A percentile compares a stretch with the other conserved stretches of the same genome.
Evolutionary conservation across 2,797 vertebrate species (phyloP).

Genomic region (Phataginus tetradactyla): DNA sequence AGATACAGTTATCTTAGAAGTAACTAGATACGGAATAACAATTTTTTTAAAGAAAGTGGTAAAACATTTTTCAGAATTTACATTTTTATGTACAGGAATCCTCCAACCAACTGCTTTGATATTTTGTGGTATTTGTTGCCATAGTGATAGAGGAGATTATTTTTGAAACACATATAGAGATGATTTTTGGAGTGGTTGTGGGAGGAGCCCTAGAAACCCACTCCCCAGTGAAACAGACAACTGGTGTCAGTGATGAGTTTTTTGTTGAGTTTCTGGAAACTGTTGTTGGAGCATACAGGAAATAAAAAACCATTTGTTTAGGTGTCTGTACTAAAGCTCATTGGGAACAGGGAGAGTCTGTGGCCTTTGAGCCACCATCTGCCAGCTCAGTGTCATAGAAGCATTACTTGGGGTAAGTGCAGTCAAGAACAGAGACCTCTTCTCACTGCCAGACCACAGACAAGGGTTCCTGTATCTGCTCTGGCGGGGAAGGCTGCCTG

Average conservation of each 20-base stretch:
- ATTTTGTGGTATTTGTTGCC: neutral
- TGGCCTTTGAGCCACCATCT: neutral
- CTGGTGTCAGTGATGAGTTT: neutral
- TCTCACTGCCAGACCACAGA: neutral
- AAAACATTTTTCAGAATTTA: neutral
- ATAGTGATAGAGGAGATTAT: neutral
- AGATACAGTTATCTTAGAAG: neutral
- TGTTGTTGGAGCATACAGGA: neutral
- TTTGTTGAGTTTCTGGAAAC: neutral
- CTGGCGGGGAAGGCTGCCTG: neutral
- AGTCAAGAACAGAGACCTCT: neutral
- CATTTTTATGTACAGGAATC: neutral
- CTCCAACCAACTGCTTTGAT: neutral
- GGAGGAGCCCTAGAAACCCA: neutral
- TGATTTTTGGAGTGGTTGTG: neutral
- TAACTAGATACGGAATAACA: neutral
- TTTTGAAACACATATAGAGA: neutral
- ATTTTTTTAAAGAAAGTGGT: neutral
- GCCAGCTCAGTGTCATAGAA: neutral
- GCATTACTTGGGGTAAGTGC: neutral
- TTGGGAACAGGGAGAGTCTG: neutral
- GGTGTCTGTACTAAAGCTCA: neutral
- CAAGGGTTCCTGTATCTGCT: neutral
- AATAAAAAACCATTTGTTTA: neutral
- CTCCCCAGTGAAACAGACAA: neutral